Base-by-base conservation (phyloP, 2,113 vertebrate species). In the Pimephales promelas region DNA sequence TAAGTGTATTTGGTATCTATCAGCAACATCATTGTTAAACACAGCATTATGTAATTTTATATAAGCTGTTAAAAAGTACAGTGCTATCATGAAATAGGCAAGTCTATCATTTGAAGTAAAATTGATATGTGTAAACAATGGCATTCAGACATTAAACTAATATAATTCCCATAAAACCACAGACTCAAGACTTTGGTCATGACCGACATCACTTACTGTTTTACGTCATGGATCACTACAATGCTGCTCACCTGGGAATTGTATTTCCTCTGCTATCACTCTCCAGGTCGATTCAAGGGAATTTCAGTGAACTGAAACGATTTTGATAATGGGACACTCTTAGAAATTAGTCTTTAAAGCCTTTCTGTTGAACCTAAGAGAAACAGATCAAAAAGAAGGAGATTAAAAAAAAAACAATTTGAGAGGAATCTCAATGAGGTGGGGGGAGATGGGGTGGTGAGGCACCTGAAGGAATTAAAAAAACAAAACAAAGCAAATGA, bases 381-480 rank as follows among this genome's bases (percentile, higher is more conserved):
- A 68, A 45, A 49, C 80, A 52, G 36, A 61, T 59, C n/a, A 31
- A 83, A 74, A 62, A 9, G 20, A 75, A 52, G 24, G 40, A 62
- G 57, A 28, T 68, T 20, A 49, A 68, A 76, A 49, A 34, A 36
- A 10, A 77, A 72, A 57, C 52, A 56, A 62, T 64, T 61, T 34
- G 16, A 31, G 54, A 68, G 36, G 62, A 68, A 74, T 54, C n/a
- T 54, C 2, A 56, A 45, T 20, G 13, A 52, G 76, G 47, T 59
- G 86, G 84, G 89, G 89, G 85, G 86, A 79, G 45, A 68, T 28
- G 31, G 70, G 71, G 62, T 26, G 3, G 40, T 62, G 74, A 36
- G 49, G 72, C 9, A 83, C 83, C 34, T 13, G 5, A 1, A 84
- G 84, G 6, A 31, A 79, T 85, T 73, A 9, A 20, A n/a, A 43